Base-by-base conservation (phyloP, 2,888 invertebrate species). In the Melanostoma mellinum region DNA sequence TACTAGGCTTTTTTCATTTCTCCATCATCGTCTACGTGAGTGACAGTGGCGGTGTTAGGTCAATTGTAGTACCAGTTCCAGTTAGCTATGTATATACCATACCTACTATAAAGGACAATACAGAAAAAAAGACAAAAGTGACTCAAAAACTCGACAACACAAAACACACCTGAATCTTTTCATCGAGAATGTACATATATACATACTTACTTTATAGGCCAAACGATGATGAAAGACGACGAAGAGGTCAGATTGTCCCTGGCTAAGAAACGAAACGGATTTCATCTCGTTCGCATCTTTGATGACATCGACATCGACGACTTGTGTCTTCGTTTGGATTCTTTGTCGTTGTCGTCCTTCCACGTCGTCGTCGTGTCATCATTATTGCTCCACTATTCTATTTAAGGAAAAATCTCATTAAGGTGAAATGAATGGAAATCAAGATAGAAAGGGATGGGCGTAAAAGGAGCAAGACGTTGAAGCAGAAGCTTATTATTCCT, bases 351-450 rank as follows among this genome's bases (percentile, higher is more conserved):
- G 65, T 46, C 38, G 63, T 53, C 46, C 33, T 73, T 35, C 6
- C 9, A 32, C 35, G 9, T 6, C 50, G n/a, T 30, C 52, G 48
- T 68, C 67, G 58, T 82, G 74, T 78, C 73, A 78, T 82, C 67
- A 81, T 81, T 77, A 81, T 81, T 68, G 77, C 81, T 82, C 65
- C 69, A 78, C 78, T 78, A 84, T 84, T 84, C 82, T 78, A 78
- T 84, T 78, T 84, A 74, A 71, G 82, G 74, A 84, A 84, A 78
- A 84, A 84, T 84, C 82, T 84, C 78, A 84, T 84, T 84, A 84
- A 84, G 82, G 82, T 84, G 60, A 74, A 78, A 74, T 78, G 82
- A 84, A 84, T 84, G 65, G 74, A 74, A 74, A 84, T 78, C 73
- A 74, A 84, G 74, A 69, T 71, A 63, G 65, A 32, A 38, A 32